Percentiles rank a stretch among this genome's conserved stretches.
phyloP scores from a whole-genome alignment of 2,888 invertebrate species.

The Andrena bucephala region DNA sequence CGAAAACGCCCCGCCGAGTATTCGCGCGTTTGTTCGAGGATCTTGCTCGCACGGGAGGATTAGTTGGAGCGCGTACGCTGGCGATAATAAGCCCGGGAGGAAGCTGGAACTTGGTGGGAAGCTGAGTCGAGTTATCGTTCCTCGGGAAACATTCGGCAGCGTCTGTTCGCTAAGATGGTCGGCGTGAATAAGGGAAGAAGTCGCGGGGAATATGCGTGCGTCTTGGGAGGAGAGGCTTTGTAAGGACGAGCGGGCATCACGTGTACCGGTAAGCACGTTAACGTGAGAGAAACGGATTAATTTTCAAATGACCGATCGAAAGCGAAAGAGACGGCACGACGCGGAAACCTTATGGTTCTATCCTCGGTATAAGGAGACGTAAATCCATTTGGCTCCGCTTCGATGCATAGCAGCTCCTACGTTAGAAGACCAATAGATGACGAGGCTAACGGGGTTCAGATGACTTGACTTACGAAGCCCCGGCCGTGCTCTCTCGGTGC shows the following conservation, averaged over 20 bases:
- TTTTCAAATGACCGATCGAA: constrained; percentile 56
- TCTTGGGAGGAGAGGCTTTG: background rate
- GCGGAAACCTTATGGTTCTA: constrained; percentile 76
- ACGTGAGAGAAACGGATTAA: constrained; percentile 66
- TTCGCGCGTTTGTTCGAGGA: background rate
- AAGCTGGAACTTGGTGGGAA: background rate
- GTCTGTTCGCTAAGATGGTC: background rate
- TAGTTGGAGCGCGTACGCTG: background rate
- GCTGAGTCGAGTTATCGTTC: background rate
- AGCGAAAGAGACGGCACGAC: constrained; percentile 65
- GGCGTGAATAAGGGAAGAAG: background rate
- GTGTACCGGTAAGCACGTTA: constrained; percentile 45
- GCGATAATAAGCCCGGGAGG: constrained; percentile 2
- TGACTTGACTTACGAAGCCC: constrained; percentile 81
- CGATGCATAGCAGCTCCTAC: constrained; percentile 61
- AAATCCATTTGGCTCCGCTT: constrained; percentile 73
- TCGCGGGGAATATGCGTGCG: background rate
- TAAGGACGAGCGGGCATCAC: constrained; percentile 36
- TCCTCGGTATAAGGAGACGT: constrained; percentile 73
- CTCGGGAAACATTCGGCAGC: background rate
- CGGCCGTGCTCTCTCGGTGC: constrained; percentile 51
- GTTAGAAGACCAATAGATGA: constrained; percentile 77
- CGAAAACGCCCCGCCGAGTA: background rate
- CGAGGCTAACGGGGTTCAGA: constrained; percentile 79
- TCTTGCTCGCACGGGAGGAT: background rate